Evolutionary conservation across 2,113 vertebrate genomes (phyloP), one percentile per base, ranked within the genome.

Genomic region (Crotalus viridis): DNA sequence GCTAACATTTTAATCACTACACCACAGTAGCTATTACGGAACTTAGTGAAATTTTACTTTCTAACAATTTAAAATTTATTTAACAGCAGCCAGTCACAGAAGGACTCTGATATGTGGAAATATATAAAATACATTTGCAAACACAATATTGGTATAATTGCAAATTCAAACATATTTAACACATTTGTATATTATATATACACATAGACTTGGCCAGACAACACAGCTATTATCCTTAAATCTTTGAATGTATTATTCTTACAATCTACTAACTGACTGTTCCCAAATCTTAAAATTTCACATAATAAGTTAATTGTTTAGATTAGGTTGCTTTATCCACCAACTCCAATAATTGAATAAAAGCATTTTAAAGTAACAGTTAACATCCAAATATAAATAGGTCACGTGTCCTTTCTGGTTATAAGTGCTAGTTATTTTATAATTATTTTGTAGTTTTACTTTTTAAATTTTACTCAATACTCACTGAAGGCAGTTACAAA

Each of bases 401-500:
- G 54, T 56, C 26, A 22, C 24, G 21, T 21, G 15, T 54, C 33
- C 22, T 89, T 64, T 22, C 46, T 64, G 24, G 26, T 86, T 61
- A 48, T 56, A 56, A 56, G 43, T 15, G 43, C 74, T 5, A 33
- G 21, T 52, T 54, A 88, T 88, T 86, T 90, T 46, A 69, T 55
- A 90, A 21, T 59, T 59, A 24, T 59, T 59, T 24, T 59, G 57
- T 24, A 59, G 57, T 22, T 59, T 59, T 24, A 59, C 22, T 22
- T 22, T 59, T 57, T 56, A 59, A 59, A 59, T 59, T 59, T 59
- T 69, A 8, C 17, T 88, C n/a, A 26, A 55, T 69, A 69, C 6
- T 93, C 52, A 56, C 39, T 7, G 10, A 61, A 86, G 24, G 56
- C 57, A 90, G 87, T 90, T 69, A 87, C 46, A 93, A 87, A 88